phyloP scores from a whole-genome alignment of 2,888 invertebrate genomes.

The Diogma glabrata region DNA sequence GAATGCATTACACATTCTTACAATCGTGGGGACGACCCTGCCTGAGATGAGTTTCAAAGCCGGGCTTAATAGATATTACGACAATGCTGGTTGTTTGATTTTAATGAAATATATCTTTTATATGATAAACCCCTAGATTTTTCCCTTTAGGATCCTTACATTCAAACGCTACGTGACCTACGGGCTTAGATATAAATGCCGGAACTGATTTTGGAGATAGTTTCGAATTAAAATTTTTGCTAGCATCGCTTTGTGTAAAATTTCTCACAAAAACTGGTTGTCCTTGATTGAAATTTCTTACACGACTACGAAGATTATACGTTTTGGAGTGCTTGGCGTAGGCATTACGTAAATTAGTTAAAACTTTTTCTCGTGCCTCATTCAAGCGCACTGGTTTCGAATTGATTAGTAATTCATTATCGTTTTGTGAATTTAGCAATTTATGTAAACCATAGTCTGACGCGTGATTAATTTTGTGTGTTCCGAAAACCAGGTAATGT shows the following conservation, averaged over 20 bases:
- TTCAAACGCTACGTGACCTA: not conserved
- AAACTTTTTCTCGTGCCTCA: not conserved
- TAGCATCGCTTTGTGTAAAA: not conserved
- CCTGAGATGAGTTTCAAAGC: too few relatives aligned
- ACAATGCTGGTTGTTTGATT: too few relatives aligned
- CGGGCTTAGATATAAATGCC: not conserved
- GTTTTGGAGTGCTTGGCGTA: not conserved
- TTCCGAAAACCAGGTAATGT: not conserved
- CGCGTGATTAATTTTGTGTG: not conserved
- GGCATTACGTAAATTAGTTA: not conserved
- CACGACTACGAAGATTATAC: not conserved
- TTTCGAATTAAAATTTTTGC: not conserved
- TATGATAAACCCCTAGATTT: too few relatives aligned
- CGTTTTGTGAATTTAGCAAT: not conserved
- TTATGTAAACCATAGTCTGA: not conserved
- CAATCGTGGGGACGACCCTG: too few relatives aligned
- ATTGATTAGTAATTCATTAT: not conserved
- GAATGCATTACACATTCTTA: too few relatives aligned
- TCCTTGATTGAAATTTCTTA: not conserved
- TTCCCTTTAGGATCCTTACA: not conserved
- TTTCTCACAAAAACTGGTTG: not conserved
- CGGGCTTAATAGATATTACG: too few relatives aligned
- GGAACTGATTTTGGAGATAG: not conserved
- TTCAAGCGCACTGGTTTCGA: not conserved
- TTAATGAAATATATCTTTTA: too few relatives aligned